phyloP scores from a whole-genome alignment of 1,140 invertebrate species.

The Apis laboriosa region DNA sequence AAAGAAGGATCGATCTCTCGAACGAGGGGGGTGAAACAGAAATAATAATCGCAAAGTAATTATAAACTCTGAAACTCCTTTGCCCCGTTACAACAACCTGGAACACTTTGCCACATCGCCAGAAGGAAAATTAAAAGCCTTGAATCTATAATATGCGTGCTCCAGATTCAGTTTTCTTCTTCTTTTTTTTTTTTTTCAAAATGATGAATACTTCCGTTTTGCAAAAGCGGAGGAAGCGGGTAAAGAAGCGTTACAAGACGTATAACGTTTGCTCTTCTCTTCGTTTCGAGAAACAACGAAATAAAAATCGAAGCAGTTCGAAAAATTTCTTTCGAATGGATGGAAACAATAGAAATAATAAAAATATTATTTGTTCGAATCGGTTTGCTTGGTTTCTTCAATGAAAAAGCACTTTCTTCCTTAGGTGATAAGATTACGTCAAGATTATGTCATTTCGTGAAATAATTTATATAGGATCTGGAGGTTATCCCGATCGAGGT shows the following conservation, averaged over 20 bases:
- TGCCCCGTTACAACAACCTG: neutral
- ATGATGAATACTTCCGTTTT: conserved; percentile 15
- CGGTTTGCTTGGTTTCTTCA: neutral
- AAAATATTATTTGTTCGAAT: neutral
- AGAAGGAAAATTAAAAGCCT: conserved; percentile 7
- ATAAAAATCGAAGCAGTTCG: conserved; percentile 3
- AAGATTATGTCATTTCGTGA: no score
- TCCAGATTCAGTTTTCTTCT: no score
- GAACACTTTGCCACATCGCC: neutral
- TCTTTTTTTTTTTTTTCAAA: no score
- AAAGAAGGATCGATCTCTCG: neutral
- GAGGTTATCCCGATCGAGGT: no score
- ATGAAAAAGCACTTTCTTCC: neutral
- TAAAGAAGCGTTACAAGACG: conserved; percentile 4
- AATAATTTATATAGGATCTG: no score
- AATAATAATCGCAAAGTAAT: neutral
- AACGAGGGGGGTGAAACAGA: neutral
- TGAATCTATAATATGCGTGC: no score
- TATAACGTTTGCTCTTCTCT: conserved; percentile 20
- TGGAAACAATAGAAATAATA: neutral
- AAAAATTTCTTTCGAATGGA: conserved; percentile 29
- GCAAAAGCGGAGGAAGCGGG: neutral
- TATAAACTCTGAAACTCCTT: neutral
- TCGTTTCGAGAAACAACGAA: neutral
- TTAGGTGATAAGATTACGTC: neutral